phyloP scores from a whole-genome alignment of 2,797 vertebrate species.

The Mus caroli region DNA sequence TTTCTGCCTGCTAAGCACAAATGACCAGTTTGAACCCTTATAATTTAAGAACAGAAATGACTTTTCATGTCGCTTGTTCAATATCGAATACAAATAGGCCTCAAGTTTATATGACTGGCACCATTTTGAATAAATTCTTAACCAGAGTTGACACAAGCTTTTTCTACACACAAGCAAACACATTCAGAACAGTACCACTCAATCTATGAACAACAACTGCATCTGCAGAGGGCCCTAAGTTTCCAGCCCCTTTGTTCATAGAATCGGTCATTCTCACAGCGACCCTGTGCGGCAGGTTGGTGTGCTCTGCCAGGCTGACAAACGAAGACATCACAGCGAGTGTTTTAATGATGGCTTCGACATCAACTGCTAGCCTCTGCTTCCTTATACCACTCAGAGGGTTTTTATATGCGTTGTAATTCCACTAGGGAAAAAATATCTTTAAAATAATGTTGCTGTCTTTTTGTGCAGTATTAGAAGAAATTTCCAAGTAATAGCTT shows the following conservation, averaged over 20 bases:
- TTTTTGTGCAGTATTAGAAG: not conserved
- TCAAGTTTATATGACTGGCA: not conserved
- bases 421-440: not conserved
- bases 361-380: not conserved
- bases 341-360: not conserved
- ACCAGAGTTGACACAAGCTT: not conserved
- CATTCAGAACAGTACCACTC: not conserved
- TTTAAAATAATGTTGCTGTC: not conserved
- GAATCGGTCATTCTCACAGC: not conserved
- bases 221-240: not conserved
- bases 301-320: not conserved
- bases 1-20: not conserved
- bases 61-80: not conserved
- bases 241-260: accelerated
- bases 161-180: not conserved
- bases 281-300: not conserved
- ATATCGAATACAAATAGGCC: not conserved
- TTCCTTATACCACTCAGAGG: not conserved
- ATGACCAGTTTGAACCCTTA: not conserved
- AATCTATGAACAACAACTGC: no score
- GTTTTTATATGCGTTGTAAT: not conserved
- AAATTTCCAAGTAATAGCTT: not conserved
- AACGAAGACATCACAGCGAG: not conserved
- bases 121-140: not conserved
- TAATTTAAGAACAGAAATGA: not conserved